These are phyloP conservation scores for Halcyon badia DNA, from an alignment of 2,797 vertebrate genomes.

Conservation along the genomic window DNA sequence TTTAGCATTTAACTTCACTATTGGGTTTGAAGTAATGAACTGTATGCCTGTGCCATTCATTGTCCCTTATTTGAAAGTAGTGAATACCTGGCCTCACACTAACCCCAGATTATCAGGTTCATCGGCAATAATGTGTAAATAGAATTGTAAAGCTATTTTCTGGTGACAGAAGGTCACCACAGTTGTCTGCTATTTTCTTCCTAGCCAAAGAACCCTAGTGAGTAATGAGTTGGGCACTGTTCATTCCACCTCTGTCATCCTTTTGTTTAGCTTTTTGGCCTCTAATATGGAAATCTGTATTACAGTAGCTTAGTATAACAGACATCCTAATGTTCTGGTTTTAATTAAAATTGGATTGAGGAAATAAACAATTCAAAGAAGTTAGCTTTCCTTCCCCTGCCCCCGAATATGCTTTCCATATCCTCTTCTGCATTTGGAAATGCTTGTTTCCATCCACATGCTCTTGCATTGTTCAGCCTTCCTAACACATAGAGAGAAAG, in stretches of 20 bases:
- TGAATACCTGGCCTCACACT: constrained; percentile 32
- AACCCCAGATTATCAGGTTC: constrained; percentile 39
- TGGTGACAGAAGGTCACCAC: background rate
- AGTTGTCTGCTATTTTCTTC: constrained; percentile 10
- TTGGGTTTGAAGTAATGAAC: constrained; percentile 4
- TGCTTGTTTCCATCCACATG: background rate
- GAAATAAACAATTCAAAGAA: constrained; percentile 65
- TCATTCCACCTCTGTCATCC: constrained; percentile 19
- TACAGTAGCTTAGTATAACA: constrained; percentile 37
- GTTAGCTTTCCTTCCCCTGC: background rate
- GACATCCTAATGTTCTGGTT: constrained; percentile 47
- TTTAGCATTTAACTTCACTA: constrained; percentile 11
- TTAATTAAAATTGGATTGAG: constrained; percentile 61
- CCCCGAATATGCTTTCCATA: background rate
- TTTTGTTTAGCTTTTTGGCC: constrained; percentile 3
- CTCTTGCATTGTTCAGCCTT: background rate
- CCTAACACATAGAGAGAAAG: background rate
- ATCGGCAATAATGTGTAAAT: constrained; percentile 44
- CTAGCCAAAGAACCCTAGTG: background rate
- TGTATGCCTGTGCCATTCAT: constrained; percentile 6
- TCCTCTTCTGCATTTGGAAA: background rate
- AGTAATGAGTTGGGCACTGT: background rate
- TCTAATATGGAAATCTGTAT: constrained; percentile 54
- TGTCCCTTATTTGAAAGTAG: constrained; percentile 16
- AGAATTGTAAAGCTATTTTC: constrained; percentile 39